Conservation (phyloP, 2,888 invertebrate species). For the Meandrusa payeni region DNA sequence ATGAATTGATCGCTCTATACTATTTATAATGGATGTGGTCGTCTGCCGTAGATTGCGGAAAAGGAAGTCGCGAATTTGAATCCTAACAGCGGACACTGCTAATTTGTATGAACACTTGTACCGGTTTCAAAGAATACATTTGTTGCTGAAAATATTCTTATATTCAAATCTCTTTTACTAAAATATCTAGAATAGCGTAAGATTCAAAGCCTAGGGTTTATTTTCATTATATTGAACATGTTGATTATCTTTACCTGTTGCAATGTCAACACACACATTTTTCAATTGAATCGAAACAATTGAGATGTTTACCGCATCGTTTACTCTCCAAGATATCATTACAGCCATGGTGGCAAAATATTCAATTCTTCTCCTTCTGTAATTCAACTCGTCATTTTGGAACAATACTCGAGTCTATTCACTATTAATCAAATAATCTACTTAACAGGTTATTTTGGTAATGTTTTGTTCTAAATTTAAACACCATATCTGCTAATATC, state of each 20-base stretch:
- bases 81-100: slow-evolving; percentile 38
- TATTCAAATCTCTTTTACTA: too few relatives aligned
- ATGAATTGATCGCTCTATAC: background rate
- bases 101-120: slow-evolving; percentile 13
- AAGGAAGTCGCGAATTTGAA: slow-evolving; percentile 51
- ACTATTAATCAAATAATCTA: too few relatives aligned
- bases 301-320: slow-evolving; percentile 11
- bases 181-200: too few relatives aligned
- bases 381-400: too few relatives aligned
- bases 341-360: background rate
- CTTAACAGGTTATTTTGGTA: too few relatives aligned
- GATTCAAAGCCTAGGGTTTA: background rate
- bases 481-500: too few relatives aligned
- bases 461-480: too few relatives aligned
- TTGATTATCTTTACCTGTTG: slow-evolving; percentile 2
- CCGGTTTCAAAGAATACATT: background rate
- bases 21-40: slow-evolving; percentile 5
- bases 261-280: slow-evolving; percentile 1
- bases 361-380: too few relatives aligned
- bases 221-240: background rate
- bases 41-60: slow-evolving; percentile 46
- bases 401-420: too few relatives aligned
- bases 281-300: slow-evolving; percentile 14
- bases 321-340: slow-evolving; percentile 10
- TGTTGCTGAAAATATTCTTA: background rate